phyloP scores from a whole-genome alignment of 2,888 invertebrate genomes.

The Galeopsomyia nigrocyanea region DNA sequence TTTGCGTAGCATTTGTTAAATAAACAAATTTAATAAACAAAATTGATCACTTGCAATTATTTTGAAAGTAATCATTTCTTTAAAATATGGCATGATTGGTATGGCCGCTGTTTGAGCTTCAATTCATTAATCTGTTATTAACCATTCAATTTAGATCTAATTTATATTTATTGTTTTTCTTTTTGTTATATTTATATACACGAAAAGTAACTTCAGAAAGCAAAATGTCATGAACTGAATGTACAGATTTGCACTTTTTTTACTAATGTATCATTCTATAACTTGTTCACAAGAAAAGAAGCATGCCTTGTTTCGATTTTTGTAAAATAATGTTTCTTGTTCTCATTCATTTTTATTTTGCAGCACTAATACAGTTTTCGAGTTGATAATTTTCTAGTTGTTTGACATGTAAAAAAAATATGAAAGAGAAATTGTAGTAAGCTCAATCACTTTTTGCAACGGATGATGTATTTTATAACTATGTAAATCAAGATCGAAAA shows the following conservation, averaged over 20 bases:
- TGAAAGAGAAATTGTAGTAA: background rate
- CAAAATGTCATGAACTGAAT: conserved; percentile 2
- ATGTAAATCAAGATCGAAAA: conserved; percentile 10
- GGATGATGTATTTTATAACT: background rate
- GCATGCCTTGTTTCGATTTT: background rate
- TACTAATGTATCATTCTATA: conserved; percentile 45
- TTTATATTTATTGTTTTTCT: conserved; percentile 55
- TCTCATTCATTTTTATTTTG: background rate
- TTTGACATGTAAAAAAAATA: no score
- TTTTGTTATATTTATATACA: conserved; percentile 48
- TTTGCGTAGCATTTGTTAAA: conserved; percentile 48
- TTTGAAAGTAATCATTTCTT: background rate
- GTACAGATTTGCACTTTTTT: conserved; percentile 4
- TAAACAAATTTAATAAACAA: conserved; percentile 26
- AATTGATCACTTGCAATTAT: conserved; percentile 40
- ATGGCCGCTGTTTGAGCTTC: no score
- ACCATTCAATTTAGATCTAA: conserved; percentile 49
- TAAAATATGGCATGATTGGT: background rate
- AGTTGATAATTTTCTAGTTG: background rate
- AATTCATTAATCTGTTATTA: conserved; percentile 41
- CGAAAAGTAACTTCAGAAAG: conserved; percentile 33
- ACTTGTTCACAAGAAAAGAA: conserved; percentile 16
- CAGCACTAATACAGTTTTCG: no score
- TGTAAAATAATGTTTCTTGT: background rate
- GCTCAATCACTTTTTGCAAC: conserved; percentile 21